phyloP scores from a whole-genome alignment of 2,113 vertebrate species.

The Sula dactylatra region DNA sequence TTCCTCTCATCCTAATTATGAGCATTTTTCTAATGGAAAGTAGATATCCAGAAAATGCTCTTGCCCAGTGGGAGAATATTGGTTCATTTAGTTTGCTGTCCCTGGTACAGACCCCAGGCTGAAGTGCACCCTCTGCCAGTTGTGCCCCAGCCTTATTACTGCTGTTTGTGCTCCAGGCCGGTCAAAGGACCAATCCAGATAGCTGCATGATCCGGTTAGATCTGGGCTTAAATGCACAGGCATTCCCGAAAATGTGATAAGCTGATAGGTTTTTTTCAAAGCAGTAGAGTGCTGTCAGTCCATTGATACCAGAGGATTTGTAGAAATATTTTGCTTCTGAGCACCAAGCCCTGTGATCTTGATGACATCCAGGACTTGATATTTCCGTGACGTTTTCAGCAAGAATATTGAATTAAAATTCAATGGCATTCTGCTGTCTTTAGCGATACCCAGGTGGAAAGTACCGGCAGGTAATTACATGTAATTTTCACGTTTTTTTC shows the following conservation, averaged over 20 bases:
- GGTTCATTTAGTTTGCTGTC: background rate
- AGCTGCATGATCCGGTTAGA: background rate
- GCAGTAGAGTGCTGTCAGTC: background rate
- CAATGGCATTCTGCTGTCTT: background rate
- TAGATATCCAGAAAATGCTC: background rate
- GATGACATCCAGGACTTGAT: background rate
- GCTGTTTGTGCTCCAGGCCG: background rate
- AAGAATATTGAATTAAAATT: conserved; percentile 28
- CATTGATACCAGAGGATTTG: background rate
- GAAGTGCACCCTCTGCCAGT: background rate
- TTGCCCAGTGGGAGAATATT: background rate
- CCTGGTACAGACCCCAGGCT: background rate
- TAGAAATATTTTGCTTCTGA: background rate
- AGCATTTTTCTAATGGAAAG: background rate
- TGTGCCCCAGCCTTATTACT: background rate
- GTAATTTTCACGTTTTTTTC: background rate
- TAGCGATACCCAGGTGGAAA: conserved; percentile 14
- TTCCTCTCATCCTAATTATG: background rate
- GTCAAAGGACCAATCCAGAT: background rate
- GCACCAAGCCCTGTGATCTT: background rate
- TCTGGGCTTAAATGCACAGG: background rate
- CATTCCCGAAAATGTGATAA: background rate
- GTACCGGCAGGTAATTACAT: conserved; percentile 9
- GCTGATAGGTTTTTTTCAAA: background rate
- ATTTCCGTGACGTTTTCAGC: background rate